phyloP scores from a whole-genome alignment of 2,113 vertebrate genomes.

The Propithecus coquereli region DNA sequence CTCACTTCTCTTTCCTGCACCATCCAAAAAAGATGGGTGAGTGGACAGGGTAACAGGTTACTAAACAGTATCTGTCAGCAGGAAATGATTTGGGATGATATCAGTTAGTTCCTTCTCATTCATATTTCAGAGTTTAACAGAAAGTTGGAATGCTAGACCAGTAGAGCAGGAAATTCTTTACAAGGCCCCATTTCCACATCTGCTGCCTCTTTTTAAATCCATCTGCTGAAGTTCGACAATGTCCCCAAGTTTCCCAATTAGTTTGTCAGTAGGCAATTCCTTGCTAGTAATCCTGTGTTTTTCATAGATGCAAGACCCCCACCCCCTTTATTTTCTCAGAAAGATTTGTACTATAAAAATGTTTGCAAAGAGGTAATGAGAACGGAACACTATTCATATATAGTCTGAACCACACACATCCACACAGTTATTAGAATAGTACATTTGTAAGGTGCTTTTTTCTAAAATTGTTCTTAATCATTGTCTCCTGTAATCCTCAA shows the following conservation, averaged over 20 bases:
- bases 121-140: conserved; percentile 65
- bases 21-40: not conserved
- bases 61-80: conserved; percentile 12
- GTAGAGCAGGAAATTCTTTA: conserved; percentile 54
- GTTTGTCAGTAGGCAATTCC: conserved; percentile 74
- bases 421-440: not conserved
- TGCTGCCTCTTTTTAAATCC: conserved; percentile 74
- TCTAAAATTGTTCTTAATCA: not conserved
- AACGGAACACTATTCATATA: not conserved
- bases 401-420: not conserved
- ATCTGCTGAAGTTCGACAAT: conserved; percentile 73
- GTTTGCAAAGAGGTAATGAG: not conserved
- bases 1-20: not conserved
- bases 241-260: conserved; percentile 78
- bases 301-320: conserved; percentile 64
- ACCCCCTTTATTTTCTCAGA: conserved; percentile 47
- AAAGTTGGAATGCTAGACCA: conserved; percentile 58
- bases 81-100: conserved; percentile 49
- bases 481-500: not conserved
- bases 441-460: not conserved
- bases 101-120: conserved; percentile 63
- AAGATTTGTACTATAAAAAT: conserved; percentile 16
- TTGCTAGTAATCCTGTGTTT: conserved; percentile 52
- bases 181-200: conserved; percentile 74
- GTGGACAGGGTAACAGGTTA: not conserved